Percentiles rank a stretch among this genome's conserved stretches.
Evolutionary conservation across 2,113 vertebrate genomes (phyloP).

Genomic region (Neolamprologus devosi): DNA sequence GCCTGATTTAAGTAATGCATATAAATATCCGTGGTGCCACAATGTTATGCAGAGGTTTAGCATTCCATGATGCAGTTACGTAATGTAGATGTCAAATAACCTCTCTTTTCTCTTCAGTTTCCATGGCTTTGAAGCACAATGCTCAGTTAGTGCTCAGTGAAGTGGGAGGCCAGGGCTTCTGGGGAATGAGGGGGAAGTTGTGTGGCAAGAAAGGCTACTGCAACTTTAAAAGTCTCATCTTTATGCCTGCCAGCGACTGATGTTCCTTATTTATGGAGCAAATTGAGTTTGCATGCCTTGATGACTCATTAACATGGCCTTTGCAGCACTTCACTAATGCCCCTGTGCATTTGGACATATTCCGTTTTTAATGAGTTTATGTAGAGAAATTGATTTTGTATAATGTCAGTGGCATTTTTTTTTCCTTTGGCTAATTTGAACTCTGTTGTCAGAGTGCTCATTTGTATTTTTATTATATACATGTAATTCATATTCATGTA

Average conservation of each 20-base stretch:
- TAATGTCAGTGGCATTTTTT: neutral
- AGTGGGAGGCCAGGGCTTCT: slow-evolving; percentile 13
- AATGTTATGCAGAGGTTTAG: neutral
- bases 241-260: slow-evolving; percentile 52
- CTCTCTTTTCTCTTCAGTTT: neutral
- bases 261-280: slow-evolving; percentile 58
- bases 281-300: slow-evolving; percentile 62
- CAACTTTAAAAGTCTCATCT: slow-evolving; percentile 47
- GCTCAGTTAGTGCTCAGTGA: slow-evolving; percentile 24
- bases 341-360: slow-evolving; percentile 39
- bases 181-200: neutral
- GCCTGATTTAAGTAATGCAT: neutral
- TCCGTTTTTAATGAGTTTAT: slow-evolving; percentile 26
- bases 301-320: slow-evolving; percentile 58
- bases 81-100: neutral
- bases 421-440: neutral
- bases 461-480: neutral
- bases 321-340: slow-evolving; percentile 35
- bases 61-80: neutral
- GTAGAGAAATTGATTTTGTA: slow-evolving; percentile 1
- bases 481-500: neutral
- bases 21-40: neutral
- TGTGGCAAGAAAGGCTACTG: neutral
- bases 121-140: slow-evolving; percentile 15
- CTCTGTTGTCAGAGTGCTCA: neutral